Percentiles rank a stretch among this genome's conserved stretches.
phyloP scores from a whole-genome alignment of 2,113 vertebrate species.

The Ammodytes dubius region DNA sequence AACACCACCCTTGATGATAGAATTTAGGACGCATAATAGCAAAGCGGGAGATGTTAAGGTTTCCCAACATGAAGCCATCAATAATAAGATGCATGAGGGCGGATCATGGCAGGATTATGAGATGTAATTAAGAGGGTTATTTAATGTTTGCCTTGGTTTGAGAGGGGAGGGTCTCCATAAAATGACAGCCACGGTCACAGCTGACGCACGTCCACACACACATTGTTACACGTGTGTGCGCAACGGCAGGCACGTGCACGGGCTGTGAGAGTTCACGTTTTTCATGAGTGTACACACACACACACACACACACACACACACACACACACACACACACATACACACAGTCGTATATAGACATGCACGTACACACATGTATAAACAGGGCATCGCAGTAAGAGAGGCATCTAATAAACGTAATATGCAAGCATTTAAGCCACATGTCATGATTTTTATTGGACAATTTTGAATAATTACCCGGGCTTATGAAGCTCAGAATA shows the following conservation, averaged over 20 bases:
- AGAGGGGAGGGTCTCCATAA: constrained; percentile 61
- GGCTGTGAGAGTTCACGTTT: neutral
- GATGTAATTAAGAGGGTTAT: constrained; percentile 77
- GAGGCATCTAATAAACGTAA: constrained; percentile 63
- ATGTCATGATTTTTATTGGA: constrained; percentile 74
- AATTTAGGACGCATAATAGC: constrained; percentile 20
- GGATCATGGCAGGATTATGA: constrained; percentile 73
- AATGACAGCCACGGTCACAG: constrained; percentile 42
- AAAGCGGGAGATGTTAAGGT: constrained; percentile 32
- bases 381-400: constrained; percentile 38
- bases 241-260: constrained; percentile 9
- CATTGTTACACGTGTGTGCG: neutral
- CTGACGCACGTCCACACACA: constrained; percentile 1
- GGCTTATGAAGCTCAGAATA: constrained; percentile 60
- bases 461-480: constrained; percentile 67
- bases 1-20: constrained; percentile 7
- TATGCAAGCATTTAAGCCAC: constrained; percentile 66
- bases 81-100: constrained; percentile 57
- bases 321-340: constrained; percentile 29
- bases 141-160: constrained; percentile 74
- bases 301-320: constrained; percentile 33
- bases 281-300: neutral
- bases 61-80: constrained; percentile 31
- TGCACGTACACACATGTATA: constrained; percentile 7
- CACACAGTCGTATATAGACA: neutral